A percentile compares a stretch with the other conserved stretches of the same genome.
These are phyloP conservation scores for Scaeva pyrastri DNA, from an alignment of 2,888 invertebrate species.

Conservation along the genomic window DNA sequence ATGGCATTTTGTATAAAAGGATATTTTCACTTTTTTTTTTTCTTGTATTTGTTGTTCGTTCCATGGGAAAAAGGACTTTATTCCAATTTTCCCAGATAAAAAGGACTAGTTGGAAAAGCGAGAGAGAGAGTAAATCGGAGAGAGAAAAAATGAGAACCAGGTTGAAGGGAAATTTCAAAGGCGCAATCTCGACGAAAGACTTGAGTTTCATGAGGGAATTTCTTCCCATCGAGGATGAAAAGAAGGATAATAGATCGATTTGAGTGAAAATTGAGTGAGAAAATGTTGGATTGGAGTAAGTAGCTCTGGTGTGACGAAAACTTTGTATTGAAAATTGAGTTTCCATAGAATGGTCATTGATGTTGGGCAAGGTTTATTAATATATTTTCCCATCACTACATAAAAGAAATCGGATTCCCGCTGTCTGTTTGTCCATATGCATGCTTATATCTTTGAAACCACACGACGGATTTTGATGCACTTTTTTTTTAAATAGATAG, in stretches of 20 bases:
- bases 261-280: background rate
- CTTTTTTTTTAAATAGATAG: too few relatives aligned
- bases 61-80: constrained; percentile 33
- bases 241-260: constrained; percentile 13
- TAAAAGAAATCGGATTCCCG: too few relatives aligned
- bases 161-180: background rate
- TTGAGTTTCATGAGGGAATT: background rate
- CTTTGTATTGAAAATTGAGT: background rate
- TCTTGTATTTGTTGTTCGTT: constrained; percentile 1
- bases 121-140: background rate
- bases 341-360: background rate
- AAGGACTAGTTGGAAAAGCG: background rate
- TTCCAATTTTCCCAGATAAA: constrained; percentile 12
- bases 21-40: constrained; percentile 23
- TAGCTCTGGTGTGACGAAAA: too few relatives aligned
- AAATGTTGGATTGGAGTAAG: background rate
- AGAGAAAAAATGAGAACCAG: background rate
- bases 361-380: constrained; percentile 3
- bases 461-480: too few relatives aligned
- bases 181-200: constrained; percentile 32
- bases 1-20: constrained; percentile 26
- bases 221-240: background rate
- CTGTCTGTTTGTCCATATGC: too few relatives aligned
- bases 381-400: too few relatives aligned
- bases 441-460: too few relatives aligned